Evolutionary conservation across 1,140 invertebrate genomes (phyloP), one percentile per base, ranked within the genome.

Genomic region (Lepidurus apus): DNA sequence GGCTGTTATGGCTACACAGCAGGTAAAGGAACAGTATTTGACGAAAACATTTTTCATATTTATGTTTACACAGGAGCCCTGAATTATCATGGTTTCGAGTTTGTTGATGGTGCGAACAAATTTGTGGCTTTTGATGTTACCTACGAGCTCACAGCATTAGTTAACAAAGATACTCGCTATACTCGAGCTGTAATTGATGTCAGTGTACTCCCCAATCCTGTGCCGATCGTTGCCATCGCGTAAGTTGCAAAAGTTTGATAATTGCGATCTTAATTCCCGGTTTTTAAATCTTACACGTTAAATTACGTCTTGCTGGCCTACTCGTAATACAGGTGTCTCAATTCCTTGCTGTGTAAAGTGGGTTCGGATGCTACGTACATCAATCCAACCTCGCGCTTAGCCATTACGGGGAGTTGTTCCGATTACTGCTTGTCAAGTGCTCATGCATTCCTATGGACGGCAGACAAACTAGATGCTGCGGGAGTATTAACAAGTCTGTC

Each of bases 81-180:
- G 7, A 26, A 43, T 17, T 42, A 43, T 9, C 42, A 17, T 5
- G 10, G 44, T n/a, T n/a, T 21, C 34, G 47, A 77, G 42, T 44
- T 77, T 9, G 1, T 13, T 34, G 75, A 80, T 76, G 43, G 21
- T 2, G 79, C 75, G 7, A 47, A 13, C 3, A 73, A 80, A 10
- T 81, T 81, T 77, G 80, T 80, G 10, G 75, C n/a, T 34, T 17
- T 78, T 8, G 79, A 78, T 11, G 26, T 65, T 13, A 80, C 45
- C 11, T 80, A 80, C 76, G 73, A 79, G 44, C 13, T 80, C 7
- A 74, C 11, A 9, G 79, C 77, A 10, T 73, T 47, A 7, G 13
- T 81, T 1, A 45, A n/a, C 43, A 77, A 77, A 77, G 75, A 77
- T n/a, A 47, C 47, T 7, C 43, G 75, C 24, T 9, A 24, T 7